Evolutionary conservation across 64 coral and sea anemone species (phyloP).

Genomic region (Dendrophyllia cribrosa): DNA sequence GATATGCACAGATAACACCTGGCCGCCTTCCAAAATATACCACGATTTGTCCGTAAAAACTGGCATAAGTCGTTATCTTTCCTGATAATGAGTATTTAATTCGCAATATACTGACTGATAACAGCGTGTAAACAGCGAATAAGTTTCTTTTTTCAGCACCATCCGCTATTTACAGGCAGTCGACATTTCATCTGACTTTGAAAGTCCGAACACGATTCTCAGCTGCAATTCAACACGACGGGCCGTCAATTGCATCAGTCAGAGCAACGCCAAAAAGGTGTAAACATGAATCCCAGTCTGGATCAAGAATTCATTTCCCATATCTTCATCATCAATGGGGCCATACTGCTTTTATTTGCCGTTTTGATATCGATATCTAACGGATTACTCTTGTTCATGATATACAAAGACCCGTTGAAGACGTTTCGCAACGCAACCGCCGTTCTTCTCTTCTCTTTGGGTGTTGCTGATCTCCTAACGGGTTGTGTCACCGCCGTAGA

Average conservation of each 20-base stretch:
- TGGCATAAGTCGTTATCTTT: background rate
- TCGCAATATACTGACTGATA: background rate
- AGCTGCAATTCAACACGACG: no score
- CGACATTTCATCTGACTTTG: background rate
- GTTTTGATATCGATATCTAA: constrained; percentile 41
- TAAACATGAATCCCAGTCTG: background rate
- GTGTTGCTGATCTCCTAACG: constrained; percentile 53
- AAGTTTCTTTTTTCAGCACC: background rate
- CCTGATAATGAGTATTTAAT: background rate
- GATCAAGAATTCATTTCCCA: constrained; percentile 10
- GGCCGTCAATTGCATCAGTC: no score
- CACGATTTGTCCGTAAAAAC: no score
- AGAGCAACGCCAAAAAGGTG: background rate
- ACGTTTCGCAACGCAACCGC: constrained; percentile 62
- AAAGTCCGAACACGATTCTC: no score
- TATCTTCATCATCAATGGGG: constrained; percentile 33
- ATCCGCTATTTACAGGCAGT: no score
- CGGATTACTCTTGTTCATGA: constrained; percentile 26
- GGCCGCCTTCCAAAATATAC: no score
- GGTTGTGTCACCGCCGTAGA: constrained; percentile 47
- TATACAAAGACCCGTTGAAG: constrained; percentile 43
- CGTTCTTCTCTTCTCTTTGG: constrained; percentile 18
- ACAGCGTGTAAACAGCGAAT: background rate
- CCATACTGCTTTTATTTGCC: constrained; percentile 47
- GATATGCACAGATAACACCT: no score